Conservation (phyloP, 2,797 vertebrate genomes). For the Acanthis flammea region DNA sequence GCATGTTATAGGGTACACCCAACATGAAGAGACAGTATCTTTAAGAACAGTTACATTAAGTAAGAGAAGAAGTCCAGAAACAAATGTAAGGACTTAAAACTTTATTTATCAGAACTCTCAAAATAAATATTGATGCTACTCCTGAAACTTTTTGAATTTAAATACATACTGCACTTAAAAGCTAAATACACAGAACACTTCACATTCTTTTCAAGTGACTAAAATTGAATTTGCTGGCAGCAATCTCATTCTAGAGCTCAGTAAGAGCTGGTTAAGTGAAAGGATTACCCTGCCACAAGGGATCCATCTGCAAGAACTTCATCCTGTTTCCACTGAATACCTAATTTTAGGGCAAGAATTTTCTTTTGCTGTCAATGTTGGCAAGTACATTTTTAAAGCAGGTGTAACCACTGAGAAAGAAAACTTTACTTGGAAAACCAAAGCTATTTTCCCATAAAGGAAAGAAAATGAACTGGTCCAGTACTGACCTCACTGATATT, state of each 20-base stretch:
- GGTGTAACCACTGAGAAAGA: not conserved
- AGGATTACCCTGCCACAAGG: not conserved
- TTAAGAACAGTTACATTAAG: not conserved
- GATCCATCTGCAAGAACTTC: not conserved
- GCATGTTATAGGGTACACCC: not conserved
- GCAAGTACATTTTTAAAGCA: not conserved
- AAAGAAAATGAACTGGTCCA: not conserved
- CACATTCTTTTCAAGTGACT: not conserved
- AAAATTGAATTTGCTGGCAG: not conserved
- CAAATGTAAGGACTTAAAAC: not conserved
- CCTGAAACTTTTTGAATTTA: not conserved
- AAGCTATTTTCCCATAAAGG: not conserved
- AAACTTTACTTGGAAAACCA: not conserved
- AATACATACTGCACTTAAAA: not conserved
- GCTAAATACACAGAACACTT: not conserved
- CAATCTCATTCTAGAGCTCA: not conserved
- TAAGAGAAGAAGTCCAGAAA: not conserved
- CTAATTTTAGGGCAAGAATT: not conserved
- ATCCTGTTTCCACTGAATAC: not conserved
- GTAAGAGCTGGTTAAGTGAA: not conserved
- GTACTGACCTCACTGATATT: not conserved
- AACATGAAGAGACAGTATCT: not conserved
- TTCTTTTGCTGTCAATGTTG: not conserved
- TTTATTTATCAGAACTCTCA: not conserved
- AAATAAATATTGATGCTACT: not conserved